Conservation (phyloP, 2,797 vertebrate species). For the Catostomus latipinnis region DNA sequence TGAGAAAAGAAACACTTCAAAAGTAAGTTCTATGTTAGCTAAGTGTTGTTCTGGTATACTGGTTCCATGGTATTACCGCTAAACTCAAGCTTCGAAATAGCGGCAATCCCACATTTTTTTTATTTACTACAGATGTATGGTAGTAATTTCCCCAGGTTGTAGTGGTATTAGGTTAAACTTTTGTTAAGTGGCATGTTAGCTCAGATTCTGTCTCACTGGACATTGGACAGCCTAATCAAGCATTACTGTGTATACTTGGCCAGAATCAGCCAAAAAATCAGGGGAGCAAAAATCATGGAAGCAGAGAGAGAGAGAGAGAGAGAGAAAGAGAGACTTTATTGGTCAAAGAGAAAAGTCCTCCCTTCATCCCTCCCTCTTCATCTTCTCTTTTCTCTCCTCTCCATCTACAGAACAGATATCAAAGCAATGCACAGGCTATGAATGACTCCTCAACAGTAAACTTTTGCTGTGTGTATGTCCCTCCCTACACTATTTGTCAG, state of each 20-base stretch:
- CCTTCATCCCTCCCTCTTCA: conserved; percentile 29
- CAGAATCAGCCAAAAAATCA: background rate
- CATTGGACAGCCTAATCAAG: background rate
- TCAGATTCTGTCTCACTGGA: no score
- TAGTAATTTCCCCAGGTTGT: no score
- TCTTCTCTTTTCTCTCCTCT: conserved; percentile 5
- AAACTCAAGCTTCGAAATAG: no score
- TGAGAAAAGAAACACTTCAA: no score
- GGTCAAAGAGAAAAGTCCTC: conserved; percentile 8
- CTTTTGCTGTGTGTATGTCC: background rate
- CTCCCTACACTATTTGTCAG: background rate
- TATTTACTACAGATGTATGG: no score
- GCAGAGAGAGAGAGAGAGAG: background rate
- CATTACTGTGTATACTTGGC: background rate
- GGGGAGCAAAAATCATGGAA: no score
- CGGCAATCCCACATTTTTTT: no score
- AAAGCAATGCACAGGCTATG: conserved; percentile 35
- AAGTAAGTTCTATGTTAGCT: no score
- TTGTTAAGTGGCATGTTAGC: no score
- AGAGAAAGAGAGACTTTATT: conserved; percentile 1
- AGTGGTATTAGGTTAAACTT: no score
- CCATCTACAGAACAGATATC: conserved; percentile 14
- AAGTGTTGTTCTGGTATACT: no score
- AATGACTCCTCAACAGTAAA: conserved; percentile 25
- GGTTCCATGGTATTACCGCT: no score